A percentile compares a stretch with the other conserved stretches of the same genome.
Conservation (phyloP, 2,797 vertebrate genomes). For the Gobionotothen gibberifrons region DNA sequence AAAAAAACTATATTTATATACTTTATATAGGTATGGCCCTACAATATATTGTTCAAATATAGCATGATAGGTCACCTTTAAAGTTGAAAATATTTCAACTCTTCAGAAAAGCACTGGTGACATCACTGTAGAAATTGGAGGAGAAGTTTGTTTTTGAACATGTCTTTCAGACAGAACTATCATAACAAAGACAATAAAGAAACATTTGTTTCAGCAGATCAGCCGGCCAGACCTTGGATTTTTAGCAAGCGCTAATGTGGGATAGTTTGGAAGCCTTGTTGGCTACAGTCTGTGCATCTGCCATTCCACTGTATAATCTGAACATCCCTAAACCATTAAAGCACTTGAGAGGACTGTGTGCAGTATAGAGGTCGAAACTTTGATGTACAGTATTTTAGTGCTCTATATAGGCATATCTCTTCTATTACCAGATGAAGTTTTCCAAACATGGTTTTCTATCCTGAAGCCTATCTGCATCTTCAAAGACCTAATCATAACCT, state of each 20-base stretch:
- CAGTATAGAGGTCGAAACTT: constrained; percentile 14
- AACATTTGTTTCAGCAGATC: no score
- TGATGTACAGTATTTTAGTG: constrained; percentile 17
- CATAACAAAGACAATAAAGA: no score
- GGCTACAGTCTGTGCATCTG: constrained; percentile 6
- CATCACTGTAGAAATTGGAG: no score
- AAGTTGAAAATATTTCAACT: no score
- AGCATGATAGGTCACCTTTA: no score
- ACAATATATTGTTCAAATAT: no score
- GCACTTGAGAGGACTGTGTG: constrained; percentile 4
- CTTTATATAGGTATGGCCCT: no score
- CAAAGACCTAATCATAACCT: constrained; percentile 81
- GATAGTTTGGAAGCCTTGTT: not conserved
- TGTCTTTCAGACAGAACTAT: no score
- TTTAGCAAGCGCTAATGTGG: not conserved
- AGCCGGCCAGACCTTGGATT: no score
- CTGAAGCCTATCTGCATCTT: constrained; percentile 68
- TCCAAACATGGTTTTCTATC: constrained; percentile 58
- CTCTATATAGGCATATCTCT: constrained; percentile 32
- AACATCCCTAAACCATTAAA: constrained; percentile 39
- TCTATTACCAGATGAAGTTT: constrained; percentile 44
- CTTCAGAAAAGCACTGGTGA: no score
- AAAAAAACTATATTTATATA: no score
- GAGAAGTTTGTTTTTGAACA: no score
- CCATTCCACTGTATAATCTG: not conserved